Evolutionary conservation across 2,797 vertebrate genomes (phyloP), one percentile per base, ranked within the genome.

Genomic region (Oryzias sinensis): DNA sequence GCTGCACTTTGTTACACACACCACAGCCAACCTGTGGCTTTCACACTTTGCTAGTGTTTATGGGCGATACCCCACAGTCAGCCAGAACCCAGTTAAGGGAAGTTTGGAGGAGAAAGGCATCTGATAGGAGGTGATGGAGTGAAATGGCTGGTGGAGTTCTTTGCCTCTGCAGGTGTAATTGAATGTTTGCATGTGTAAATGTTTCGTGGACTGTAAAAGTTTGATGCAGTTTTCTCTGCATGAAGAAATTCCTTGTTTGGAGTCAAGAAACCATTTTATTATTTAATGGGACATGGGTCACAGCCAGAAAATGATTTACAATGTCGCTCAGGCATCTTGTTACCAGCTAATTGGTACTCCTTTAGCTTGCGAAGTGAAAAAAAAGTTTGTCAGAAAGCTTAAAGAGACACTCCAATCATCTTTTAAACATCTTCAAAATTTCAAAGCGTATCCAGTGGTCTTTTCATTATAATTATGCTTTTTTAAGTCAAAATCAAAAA

Each of bases 1-100:
- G 72, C 78, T 85, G 76, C 65, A 76, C 66, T 70, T 62, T 63
- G 62, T 67, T 77, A 68, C 76, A 60, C 52, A 51, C 79, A 60
- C 70, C 9, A 1, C 17, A 56, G 56, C 60, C 66, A 25, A 82
- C 81, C 74, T 68, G 77, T 59, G 61, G 77, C 77, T 77, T 15
- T 56, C 60, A 70, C 72, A 67, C 73, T 78, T 64, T 66, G 68
- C 73, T 71, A 29, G 72, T 40, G 48, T 77, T 78, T 73, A 70
- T 45, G 44, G 73, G 54, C 5, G 29, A 29, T 56, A 54, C 50
- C 75, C 67, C 63, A 62, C 76, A 27, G 78, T 65, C 54, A 53
- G 68, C 71, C 64, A 37, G 41, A 46, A 71, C 70, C 68, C 75
- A 64, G 68, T 73, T 58, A 71, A 64, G 62, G 65, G 47, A 63